Evolutionary conservation across 64 coral and sea anemone genomes (phyloP), one percentile per base, ranked within the genome.

Genomic region (Montipora efflorescens): DNA sequence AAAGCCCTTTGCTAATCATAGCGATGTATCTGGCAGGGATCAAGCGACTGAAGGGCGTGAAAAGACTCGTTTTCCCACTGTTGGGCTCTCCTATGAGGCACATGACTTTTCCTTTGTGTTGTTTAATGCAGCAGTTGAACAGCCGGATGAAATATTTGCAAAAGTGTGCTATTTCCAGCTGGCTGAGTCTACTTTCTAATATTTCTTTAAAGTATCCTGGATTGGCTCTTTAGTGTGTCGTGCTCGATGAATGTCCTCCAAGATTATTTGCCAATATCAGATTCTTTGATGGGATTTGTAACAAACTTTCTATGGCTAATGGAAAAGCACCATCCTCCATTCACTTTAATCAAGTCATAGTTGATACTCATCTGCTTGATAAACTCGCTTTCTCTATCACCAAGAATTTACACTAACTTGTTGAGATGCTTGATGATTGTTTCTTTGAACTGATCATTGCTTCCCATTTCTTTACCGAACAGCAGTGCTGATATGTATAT

Each of bases 21-120:
- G 77, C 77, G 0, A 90, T 59, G 19, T 90, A 48, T 8, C 58
- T 62, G n/a, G 43, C 4, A 5, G 59, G 61, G 58, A 90, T 81
- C 1, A 90, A 23, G 11, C 45, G 43, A 5, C 8, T 79, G 0
- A 76, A 55, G 4, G 89, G 70, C 59, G 75, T 80, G 5, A 90
- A 80, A 1, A 90, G 59, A 36, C 48, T 77, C 0, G 61, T 80
- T 19, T 90, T 90, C 1, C 89, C 89, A 48, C 77, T 80, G 59
- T 90, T 81, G 0, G 46, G 44, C 76, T 59, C 48, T 68, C 76
- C 58, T n/a, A 90, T 53, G 12, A 90, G 59, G 10, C 75, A 90
- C 19, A 46, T 76, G 22, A 90, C 88, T 15, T 80, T 90, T 68
- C 80, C 46, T 52, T 90, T 90, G 58, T 90, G 77, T 18, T 47